These are phyloP conservation scores for Aphaenogaster floridana DNA, from an alignment of 1,140 invertebrate species.

Conservation along the genomic window DNA sequence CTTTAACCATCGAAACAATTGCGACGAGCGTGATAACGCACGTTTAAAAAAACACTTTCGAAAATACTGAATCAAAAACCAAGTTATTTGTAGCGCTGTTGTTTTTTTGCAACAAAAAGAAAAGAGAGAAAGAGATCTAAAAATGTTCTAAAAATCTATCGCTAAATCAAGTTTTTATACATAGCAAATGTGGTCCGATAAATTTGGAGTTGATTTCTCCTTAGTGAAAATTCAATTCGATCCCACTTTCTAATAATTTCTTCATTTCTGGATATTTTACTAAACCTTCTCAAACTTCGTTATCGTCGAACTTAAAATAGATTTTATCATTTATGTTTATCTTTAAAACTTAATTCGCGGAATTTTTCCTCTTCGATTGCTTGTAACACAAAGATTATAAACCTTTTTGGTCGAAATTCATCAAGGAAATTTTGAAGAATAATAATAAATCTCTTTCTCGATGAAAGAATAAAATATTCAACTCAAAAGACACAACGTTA, in stretches of 20 bases:
- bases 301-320: neutral
- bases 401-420: neutral
- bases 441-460: neutral
- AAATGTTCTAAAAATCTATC: neutral
- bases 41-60: neutral
- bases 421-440: neutral
- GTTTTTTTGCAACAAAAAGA: neutral
- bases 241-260: neutral
- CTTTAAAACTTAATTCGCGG: neutral
- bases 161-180: neutral
- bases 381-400: neutral
- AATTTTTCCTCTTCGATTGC: neutral
- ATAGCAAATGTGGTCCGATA: neutral
- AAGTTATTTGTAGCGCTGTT: neutral
- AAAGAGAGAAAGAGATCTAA: neutral
- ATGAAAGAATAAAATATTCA: neutral
- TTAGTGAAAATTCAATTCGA: neutral
- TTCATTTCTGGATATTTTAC: neutral
- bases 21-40: neutral
- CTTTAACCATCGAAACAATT: neutral
- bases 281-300: neutral
- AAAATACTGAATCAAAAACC: neutral
- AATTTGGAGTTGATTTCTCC: neutral
- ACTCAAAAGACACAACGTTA: neutral
- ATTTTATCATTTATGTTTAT: neutral